A percentile compares a stretch with the other conserved stretches of the same genome.
phyloP scores from a whole-genome alignment of 2,888 invertebrate genomes.

The Nomada ruficornis region DNA sequence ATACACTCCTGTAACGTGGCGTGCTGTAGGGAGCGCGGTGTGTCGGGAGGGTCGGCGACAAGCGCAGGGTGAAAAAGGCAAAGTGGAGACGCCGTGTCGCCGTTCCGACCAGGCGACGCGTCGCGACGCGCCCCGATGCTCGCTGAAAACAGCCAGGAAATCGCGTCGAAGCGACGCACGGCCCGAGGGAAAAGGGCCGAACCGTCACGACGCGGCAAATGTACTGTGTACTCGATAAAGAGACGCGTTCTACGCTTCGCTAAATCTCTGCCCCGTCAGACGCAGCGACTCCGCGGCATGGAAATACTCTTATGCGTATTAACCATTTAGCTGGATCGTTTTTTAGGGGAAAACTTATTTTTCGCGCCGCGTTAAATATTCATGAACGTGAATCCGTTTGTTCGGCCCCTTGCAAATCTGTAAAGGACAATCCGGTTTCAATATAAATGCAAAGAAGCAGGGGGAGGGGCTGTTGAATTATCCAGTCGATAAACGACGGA shows the following conservation, averaged over 20 bases:
- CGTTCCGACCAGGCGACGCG: slow-evolving; percentile 47
- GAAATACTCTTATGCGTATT: neutral
- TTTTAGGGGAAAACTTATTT: no score
- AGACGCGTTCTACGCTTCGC: neutral
- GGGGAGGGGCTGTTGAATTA: no score
- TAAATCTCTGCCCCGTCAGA: neutral
- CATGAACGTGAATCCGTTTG: no score
- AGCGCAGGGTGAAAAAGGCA: slow-evolving; percentile 44
- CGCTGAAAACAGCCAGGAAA: slow-evolving; percentile 14
- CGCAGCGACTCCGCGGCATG: neutral
- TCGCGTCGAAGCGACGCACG: neutral
- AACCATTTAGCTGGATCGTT: no score
- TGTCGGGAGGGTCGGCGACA: slow-evolving; percentile 17
- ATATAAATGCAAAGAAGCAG: no score
- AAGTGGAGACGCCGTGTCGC: slow-evolving; percentile 52
- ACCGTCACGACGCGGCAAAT: slow-evolving; percentile 19
- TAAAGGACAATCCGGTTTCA: no score
- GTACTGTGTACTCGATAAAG: slow-evolving; percentile 33
- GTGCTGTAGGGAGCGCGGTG: neutral
- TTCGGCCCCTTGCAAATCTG: no score
- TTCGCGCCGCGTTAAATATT: no score
- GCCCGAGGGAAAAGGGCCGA: neutral
- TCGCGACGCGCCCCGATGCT: slow-evolving; percentile 34
- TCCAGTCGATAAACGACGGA: no score
- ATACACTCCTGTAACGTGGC: neutral